A percentile compares a stretch with the other conserved stretches of the same genome.
Conservation (phyloP, 1,140 invertebrate genomes). For the Brachionus angularis region DNA sequence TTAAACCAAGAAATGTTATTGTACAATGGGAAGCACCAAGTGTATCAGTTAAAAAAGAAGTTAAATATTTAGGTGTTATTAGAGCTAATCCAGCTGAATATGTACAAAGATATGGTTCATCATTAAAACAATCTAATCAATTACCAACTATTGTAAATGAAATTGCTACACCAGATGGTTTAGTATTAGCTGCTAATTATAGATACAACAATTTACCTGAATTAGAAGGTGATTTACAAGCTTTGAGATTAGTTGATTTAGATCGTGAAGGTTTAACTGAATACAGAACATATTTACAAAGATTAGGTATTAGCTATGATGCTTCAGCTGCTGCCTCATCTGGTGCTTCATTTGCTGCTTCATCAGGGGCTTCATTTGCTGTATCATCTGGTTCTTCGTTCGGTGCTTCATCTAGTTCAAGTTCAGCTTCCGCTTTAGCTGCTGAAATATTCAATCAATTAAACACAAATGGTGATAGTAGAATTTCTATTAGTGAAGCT, state of each 20-base stretch:
- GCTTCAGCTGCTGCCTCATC: slow-evolving; percentile 17
- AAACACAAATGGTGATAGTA: background rate
- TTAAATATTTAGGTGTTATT: slow-evolving; percentile 39
- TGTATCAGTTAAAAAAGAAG: slow-evolving; percentile 38
- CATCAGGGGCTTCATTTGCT: background rate
- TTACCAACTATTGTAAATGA: slow-evolving; percentile 14
- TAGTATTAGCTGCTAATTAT: slow-evolving; percentile 30
- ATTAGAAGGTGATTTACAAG: slow-evolving; percentile 35
- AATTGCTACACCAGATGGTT: slow-evolving; percentile 19
- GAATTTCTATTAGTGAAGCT: slow-evolving; percentile 21
- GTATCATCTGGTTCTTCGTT: slow-evolving; percentile 10
- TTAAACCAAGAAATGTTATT: slow-evolving; percentile 37
- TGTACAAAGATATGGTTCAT: slow-evolving; percentile 13
- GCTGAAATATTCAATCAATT: slow-evolving; percentile 31
- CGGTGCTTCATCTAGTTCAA: slow-evolving; percentile 10
- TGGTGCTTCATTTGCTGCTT: no score
- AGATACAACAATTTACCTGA: slow-evolving; percentile 37
- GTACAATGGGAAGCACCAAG: slow-evolving; percentile 34
- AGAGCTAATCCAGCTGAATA: slow-evolving; percentile 35
- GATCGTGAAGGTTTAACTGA: slow-evolving; percentile 35
- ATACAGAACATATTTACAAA: slow-evolving; percentile 35
- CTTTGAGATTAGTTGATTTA: slow-evolving; percentile 28
- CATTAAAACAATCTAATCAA: slow-evolving; percentile 25
- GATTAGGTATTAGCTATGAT: slow-evolving; percentile 31
- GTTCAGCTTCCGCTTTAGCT: slow-evolving; percentile 26